Conservation (phyloP, 2,113 vertebrate genomes). For the Poicephalus meyeri region DNA sequence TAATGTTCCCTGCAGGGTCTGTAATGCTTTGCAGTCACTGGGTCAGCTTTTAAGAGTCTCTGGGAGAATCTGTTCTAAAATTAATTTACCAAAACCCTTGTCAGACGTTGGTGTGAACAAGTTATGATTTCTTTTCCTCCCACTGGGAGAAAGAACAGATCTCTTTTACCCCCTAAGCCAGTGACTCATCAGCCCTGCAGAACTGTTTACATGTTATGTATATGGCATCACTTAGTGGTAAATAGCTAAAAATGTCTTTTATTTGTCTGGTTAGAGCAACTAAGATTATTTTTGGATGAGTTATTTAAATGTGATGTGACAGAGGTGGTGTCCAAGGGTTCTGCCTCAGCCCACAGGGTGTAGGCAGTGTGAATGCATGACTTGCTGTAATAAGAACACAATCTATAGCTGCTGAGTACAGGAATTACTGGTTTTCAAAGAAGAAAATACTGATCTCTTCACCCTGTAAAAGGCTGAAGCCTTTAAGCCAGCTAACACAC, state of each 20-base stretch:
- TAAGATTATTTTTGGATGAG: constrained; percentile 5
- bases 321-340: constrained; percentile 30
- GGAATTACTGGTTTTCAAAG: background rate
- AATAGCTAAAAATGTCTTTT: constrained; percentile 37
- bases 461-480: background rate
- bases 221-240: background rate
- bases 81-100: background rate
- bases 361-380: constrained; percentile 34
- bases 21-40: background rate
- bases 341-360: constrained; percentile 21
- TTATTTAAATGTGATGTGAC: constrained; percentile 30
- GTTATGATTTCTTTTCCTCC: background rate
- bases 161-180: background rate
- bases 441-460: background rate
- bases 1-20: background rate
- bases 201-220: background rate
- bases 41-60: background rate
- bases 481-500: background rate
- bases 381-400: background rate
- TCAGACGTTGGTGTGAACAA: background rate
- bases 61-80: background rate
- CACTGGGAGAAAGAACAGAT: background rate
- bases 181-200: background rate
- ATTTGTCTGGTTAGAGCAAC: background rate
- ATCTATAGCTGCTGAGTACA: background rate